Evolutionary conservation across 2,888 invertebrate genomes (phyloP).

Genomic region (Scaeva pyrastri): DNA sequence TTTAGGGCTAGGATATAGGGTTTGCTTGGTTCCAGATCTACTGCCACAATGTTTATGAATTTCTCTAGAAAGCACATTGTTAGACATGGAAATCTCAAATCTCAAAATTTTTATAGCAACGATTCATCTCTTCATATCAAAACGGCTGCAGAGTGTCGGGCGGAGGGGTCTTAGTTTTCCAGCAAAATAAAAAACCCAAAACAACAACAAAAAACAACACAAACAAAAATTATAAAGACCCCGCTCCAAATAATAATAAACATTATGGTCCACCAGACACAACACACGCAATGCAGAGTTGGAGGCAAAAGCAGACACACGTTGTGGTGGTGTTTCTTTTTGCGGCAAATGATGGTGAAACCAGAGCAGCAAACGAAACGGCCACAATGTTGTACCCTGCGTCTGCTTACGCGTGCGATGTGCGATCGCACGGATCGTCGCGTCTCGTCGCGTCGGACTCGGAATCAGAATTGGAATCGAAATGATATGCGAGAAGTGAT

Average conservation of each 20-base stretch:
- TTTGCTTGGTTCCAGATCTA: background rate
- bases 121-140: constrained; percentile 51
- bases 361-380: constrained; percentile 22
- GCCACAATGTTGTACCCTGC: constrained; percentile 3
- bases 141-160: no score
- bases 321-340: constrained; percentile 28
- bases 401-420: constrained; percentile 51
- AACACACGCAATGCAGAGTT: constrained; percentile 32
- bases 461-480: no score
- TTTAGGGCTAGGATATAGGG: background rate
- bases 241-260: constrained; percentile 73
- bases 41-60: constrained; percentile 63
- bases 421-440: constrained; percentile 38
- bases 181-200: constrained; percentile 59
- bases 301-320: background rate
- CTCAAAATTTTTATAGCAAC: constrained; percentile 64
- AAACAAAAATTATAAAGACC: constrained; percentile 49
- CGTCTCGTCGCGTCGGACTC: no score
- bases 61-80: constrained; percentile 62
- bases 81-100: constrained; percentile 48
- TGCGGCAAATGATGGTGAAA: constrained; percentile 16
- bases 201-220: constrained; percentile 35
- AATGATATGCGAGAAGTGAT: constrained; percentile 69
- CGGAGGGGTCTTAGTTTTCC: constrained; percentile 60
- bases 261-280: constrained; percentile 58